A percentile compares a stretch with the other conserved stretches of the same genome.
phyloP scores from a whole-genome alignment of 2,888 invertebrate species.

The Julus scandinavius region DNA sequence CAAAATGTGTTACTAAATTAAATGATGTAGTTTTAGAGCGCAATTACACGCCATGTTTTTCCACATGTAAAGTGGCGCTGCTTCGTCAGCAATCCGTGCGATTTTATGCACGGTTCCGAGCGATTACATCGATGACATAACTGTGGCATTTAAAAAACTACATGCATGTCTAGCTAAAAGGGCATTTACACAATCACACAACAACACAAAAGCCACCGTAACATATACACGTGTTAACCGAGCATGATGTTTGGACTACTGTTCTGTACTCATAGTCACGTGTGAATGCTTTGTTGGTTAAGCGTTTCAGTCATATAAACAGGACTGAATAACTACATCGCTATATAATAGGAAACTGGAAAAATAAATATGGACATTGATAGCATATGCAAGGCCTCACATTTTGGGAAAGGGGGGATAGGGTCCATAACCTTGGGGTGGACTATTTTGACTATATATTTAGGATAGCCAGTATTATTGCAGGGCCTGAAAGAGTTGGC shows the following conservation, averaged over 20 bases:
- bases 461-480: too few relatives aligned
- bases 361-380: too few relatives aligned
- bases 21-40: neutral
- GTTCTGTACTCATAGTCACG: constrained; percentile 33
- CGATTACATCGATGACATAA: constrained; percentile 33
- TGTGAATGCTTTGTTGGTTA: constrained; percentile 33
- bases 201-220: constrained; percentile 1
- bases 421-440: too few relatives aligned
- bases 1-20: neutral
- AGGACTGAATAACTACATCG: neutral
- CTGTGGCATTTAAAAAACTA: neutral
- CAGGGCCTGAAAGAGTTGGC: too few relatives aligned
- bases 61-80: neutral
- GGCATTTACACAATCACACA: constrained; percentile 26
- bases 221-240: constrained; percentile 4
- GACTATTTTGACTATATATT: too few relatives aligned
- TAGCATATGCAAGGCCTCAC: too few relatives aligned
- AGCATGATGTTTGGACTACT: constrained; percentile 15
- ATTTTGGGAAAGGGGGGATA: too few relatives aligned
- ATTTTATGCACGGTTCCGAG: constrained; percentile 25
- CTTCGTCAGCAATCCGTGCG: neutral
- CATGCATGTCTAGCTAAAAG: neutral
- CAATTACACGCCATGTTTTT: neutral
- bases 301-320: neutral
- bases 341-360: neutral